Percentiles rank a stretch among this genome's conserved stretches.
Evolutionary conservation across 2,797 vertebrate genomes (phyloP).

Genomic region (Chaetophractus vellerosus): DNA sequence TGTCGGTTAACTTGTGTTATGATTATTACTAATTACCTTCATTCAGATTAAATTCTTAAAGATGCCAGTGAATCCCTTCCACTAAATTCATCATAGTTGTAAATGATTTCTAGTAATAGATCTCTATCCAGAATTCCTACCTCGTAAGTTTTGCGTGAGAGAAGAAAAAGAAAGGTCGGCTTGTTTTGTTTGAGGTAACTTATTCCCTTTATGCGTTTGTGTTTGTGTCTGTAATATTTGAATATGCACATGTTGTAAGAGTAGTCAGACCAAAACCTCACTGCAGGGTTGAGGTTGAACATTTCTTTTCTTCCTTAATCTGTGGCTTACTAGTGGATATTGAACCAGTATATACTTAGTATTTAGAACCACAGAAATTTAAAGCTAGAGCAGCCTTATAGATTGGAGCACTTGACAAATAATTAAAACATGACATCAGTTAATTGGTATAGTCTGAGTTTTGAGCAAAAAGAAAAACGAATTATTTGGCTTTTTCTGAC

Average conservation of each 20-base stretch:
- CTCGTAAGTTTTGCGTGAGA: not conserved
- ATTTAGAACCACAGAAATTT: conserved; percentile 1
- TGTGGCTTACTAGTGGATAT: not conserved
- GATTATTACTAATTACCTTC: not conserved
- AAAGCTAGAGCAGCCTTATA: not conserved
- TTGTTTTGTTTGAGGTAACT: conserved; percentile 10
- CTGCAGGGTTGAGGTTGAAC: not conserved
- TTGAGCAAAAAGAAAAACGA: not conserved
- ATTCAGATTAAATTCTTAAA: conserved; percentile 37
- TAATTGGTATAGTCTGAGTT: not conserved
- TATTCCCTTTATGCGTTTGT: not conserved
- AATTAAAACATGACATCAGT: not conserved
- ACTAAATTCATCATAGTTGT: not conserved
- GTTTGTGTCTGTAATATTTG: not conserved
- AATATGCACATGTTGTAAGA: not conserved
- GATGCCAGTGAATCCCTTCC: not conserved
- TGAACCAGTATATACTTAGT: not conserved
- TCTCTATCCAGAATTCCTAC: not conserved
- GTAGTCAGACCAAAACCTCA: not conserved
- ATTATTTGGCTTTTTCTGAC: not conserved
- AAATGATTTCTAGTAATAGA: conserved; percentile 6
- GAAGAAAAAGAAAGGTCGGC: not conserved
- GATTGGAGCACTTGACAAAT: not conserved
- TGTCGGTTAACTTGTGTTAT: not conserved
- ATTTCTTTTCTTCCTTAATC: not conserved